These are phyloP conservation scores for Smittia aterrima DNA, from an alignment of 2,888 invertebrate genomes.

Conservation along the genomic window DNA sequence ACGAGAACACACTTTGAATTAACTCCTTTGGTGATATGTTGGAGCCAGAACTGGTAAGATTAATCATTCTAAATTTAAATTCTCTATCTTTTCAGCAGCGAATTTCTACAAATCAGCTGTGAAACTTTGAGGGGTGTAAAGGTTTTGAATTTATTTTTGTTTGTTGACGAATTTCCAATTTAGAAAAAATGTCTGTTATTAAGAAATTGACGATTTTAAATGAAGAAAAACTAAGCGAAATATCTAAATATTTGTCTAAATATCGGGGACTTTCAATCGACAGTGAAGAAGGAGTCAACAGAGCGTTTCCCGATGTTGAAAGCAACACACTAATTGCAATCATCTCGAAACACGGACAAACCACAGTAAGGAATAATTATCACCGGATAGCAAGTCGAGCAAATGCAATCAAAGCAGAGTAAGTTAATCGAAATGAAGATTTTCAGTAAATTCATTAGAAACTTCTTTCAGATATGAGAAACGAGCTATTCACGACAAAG, in stretches of 20 bases:
- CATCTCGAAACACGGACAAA: slow-evolving; percentile 63
- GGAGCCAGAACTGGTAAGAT: slow-evolving; percentile 59
- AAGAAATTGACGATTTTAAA: slow-evolving; percentile 43
- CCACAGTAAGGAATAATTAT: slow-evolving; percentile 44
- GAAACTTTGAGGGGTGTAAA: background rate
- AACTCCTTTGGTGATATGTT: slow-evolving; percentile 77
- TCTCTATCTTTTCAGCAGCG: background rate
- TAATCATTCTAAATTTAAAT: slow-evolving; percentile 49
- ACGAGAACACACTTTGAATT: slow-evolving; percentile 85
- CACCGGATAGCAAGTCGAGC: slow-evolving; percentile 13
- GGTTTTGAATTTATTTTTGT: background rate
- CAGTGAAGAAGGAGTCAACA: too few relatives aligned
- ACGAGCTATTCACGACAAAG: slow-evolving; percentile 35
- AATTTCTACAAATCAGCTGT: slow-evolving; percentile 1
- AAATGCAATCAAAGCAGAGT: background rate
- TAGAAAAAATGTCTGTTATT: background rate
- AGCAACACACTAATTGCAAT: slow-evolving; percentile 66
- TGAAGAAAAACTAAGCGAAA: slow-evolving; percentile 54
- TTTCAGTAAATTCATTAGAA: background rate
- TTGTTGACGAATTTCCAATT: background rate
- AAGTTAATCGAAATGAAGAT: background rate
- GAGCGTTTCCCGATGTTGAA: too few relatives aligned
- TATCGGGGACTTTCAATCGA: slow-evolving; percentile 60
- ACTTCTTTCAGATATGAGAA: slow-evolving; percentile 19
- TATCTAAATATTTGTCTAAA: slow-evolving; percentile 59